Evolutionary conservation across 2,113 vertebrate species (phyloP).

Genomic region (Nibea albiflora): DNA sequence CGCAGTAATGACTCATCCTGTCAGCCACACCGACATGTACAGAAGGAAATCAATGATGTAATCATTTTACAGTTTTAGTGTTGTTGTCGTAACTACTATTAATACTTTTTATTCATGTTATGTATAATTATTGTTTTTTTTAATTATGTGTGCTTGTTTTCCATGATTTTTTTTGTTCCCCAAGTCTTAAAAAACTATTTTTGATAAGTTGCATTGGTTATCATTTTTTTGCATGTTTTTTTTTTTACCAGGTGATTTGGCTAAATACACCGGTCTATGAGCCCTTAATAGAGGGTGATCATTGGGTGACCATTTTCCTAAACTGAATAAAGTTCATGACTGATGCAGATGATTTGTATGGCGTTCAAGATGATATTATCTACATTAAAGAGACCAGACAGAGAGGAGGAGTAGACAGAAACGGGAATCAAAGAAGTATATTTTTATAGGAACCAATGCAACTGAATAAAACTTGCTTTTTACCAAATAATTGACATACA

Average conservation of each 20-base stretch:
- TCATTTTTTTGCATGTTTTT: conserved; percentile 20
- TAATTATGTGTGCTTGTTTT: conserved; percentile 40
- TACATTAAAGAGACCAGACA: conserved; percentile 30
- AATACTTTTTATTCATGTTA: conserved; percentile 59
- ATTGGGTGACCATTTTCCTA: conserved; percentile 23
- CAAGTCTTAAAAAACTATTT: conserved; percentile 42
- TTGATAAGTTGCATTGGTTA: conserved; percentile 44
- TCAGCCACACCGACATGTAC: conserved; percentile 62
- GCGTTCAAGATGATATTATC: conserved; percentile 29
- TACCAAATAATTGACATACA: conserved; percentile 77
- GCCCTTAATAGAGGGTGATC: conserved; percentile 1
- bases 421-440: conserved; percentile 66
- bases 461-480: conserved; percentile 74
- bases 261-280: neutral
- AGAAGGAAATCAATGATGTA: conserved; percentile 73
- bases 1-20: conserved; percentile 52
- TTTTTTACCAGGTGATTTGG: conserved; percentile 32
- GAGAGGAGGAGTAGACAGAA: conserved; percentile 21
- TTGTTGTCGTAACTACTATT: conserved; percentile 63
- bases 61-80: conserved; percentile 60
- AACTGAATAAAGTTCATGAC: conserved; percentile 17
- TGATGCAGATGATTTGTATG: conserved; percentile 39
- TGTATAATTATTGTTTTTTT: conserved; percentile 68
- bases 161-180: conserved; percentile 2
- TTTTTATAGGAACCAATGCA: conserved; percentile 80